A percentile compares a stretch with the other conserved stretches of the same genome.
These are phyloP conservation scores for Crocallis elinguaria DNA, from an alignment of 2,888 invertebrate genomes.

Conservation along the genomic window DNA sequence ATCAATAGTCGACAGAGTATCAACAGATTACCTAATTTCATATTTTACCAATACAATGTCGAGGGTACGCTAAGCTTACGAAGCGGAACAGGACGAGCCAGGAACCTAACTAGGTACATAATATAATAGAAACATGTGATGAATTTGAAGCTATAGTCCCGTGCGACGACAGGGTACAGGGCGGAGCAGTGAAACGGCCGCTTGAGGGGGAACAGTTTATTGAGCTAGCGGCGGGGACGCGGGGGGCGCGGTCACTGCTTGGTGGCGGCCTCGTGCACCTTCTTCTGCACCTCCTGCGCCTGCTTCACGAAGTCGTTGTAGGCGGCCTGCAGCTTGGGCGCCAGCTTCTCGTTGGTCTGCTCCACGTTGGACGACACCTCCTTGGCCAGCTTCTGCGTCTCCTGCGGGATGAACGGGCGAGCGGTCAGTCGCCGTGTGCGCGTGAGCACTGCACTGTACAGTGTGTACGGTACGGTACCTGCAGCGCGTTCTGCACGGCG, in stretches of 20 bases:
- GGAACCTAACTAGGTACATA: no score
- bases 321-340: conserved; percentile 69
- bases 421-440: not conserved
- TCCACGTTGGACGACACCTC: conserved; percentile 65
- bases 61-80: no score
- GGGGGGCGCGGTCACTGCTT: conserved; percentile 56
- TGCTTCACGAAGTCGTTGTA: conserved; percentile 72
- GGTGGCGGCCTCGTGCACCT: conserved; percentile 71
- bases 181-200: not conserved
- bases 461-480: no score
- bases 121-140: no score
- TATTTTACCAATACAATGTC: no score
- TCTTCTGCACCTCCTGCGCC: conserved; percentile 66
- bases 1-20: no score
- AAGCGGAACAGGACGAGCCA: no score
- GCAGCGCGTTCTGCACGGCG: conserved; percentile 61
- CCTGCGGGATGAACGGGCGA: conserved; percentile 41
- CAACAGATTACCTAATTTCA: no score
- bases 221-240: not conserved
- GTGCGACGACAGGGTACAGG: no score
- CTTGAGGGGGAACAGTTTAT: not conserved
- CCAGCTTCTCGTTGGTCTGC: conserved; percentile 68
- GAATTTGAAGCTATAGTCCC: no score
- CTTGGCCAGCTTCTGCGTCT: conserved; percentile 69
- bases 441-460: no score